Evolutionary conservation across 1,140 invertebrate genomes (phyloP), one percentile per base, ranked within the genome.

Genomic region (Lordiphosa collinella): DNA sequence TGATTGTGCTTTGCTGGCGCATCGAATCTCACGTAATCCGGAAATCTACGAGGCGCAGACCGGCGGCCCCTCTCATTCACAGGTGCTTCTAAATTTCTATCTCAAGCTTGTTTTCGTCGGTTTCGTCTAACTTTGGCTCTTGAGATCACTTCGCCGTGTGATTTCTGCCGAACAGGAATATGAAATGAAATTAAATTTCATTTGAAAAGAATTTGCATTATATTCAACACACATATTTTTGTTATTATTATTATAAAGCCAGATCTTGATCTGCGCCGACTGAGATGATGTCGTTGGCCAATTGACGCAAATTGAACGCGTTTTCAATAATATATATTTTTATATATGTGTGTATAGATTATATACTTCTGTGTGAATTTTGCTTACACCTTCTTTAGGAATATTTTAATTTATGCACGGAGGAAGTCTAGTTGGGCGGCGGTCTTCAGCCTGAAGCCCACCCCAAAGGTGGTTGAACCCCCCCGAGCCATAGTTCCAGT

Each of bases 251-350:
- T 62, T 50, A 76, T 70, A 71, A 70, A 76, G 60, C 57, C 51
- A 47, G 48, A 55, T 57, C 59, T 50, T 57, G 36, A 13, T 12
- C 12, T 38, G 31, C 31, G 18, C 18, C 18, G 32, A 6, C 46
- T 29, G 11, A 14, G 29, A 48, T 48, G 46, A 48, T 48, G 46
- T 43, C 31, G 12, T 22, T 35, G 38, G 50, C 57, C 67, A 76
- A 78, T 79, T 79, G 76, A 78, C 74, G 74, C 74, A 78, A 76
- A 63, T 67, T 51, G 60, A 56, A n/a, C 31, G 36, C 47, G 57
- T 47, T 44, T 36, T 34, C 35, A 13, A 51, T 40, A 51, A 13
- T 22, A 29, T 11, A 34, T 31, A 25, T 18, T 38, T 34, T 13
- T 38, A 12, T 55, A n/a, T 4, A 36, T 22, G 9, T 41, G 14